Percentiles rank a stretch among this genome's conserved stretches.
Evolutionary conservation across 1,140 invertebrate genomes (phyloP).

Genomic region (Oscheius sp.): DNA sequence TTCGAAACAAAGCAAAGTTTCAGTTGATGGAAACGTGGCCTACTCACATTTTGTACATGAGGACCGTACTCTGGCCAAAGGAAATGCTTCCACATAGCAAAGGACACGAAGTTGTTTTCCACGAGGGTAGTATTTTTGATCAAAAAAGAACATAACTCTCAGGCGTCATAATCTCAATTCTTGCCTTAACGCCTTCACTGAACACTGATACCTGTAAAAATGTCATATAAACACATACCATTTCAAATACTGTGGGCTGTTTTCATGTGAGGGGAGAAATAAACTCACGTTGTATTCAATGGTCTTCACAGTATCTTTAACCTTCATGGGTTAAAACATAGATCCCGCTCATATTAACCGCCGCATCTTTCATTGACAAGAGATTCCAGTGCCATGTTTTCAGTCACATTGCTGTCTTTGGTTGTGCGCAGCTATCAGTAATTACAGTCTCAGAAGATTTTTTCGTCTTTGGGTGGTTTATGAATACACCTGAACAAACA

Average conservation of each 20-base stretch:
- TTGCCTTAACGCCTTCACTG: neutral
- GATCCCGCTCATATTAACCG: neutral
- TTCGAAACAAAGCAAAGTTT: too few species aligned
- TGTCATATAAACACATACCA: too few species aligned
- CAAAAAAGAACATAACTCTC: neutral
- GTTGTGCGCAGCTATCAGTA: neutral
- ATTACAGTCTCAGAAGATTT: neutral
- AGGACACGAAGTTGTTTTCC: neutral
- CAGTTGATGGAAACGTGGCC: too few species aligned
- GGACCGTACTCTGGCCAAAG: too few species aligned
- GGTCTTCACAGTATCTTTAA: slow-evolving; percentile 1
- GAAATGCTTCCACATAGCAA: neutral
- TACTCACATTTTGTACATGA: too few species aligned
- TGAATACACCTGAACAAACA: too few species aligned
- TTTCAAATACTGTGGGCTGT: too few species aligned
- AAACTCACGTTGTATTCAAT: neutral
- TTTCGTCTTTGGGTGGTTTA: neutral
- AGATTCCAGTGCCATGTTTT: neutral
- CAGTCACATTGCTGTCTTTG: neutral
- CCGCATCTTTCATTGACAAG: neutral
- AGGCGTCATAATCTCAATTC: neutral
- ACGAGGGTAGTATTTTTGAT: neutral
- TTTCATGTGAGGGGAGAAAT: neutral
- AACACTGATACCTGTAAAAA: neutral
- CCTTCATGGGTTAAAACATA: too few species aligned